A percentile compares a stretch with the other conserved stretches of the same genome.
phyloP scores from a whole-genome alignment of 1,140 invertebrate genomes.

The Portunus trituberculatus region DNA sequence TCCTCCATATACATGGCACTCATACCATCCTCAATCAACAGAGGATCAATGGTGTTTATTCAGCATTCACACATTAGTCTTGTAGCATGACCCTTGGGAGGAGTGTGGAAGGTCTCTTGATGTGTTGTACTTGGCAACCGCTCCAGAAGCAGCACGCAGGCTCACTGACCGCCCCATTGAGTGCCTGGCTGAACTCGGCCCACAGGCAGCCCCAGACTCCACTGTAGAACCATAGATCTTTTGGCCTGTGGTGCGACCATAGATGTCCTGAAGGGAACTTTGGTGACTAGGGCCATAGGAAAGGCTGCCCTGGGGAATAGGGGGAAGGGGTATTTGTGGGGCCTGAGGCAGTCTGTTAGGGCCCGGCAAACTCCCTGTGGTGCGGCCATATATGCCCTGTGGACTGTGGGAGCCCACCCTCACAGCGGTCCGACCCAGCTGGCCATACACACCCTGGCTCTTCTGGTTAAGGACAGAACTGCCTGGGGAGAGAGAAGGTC shows the following conservation, averaged over 20 bases:
- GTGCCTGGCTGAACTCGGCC: slow-evolving; percentile 40
- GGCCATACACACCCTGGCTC: slow-evolving; percentile 54
- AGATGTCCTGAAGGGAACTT: slow-evolving; percentile 60
- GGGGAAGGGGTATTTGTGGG: slow-evolving; percentile 75
- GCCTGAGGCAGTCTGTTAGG: slow-evolving; percentile 66
- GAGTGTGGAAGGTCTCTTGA: slow-evolving; percentile 47
- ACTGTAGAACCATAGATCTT: slow-evolving; percentile 62
- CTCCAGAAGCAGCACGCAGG: slow-evolving; percentile 62
- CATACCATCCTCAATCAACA: not conserved
- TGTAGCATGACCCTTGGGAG: slow-evolving; percentile 74
- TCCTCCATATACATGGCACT: no score
- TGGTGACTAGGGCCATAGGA: slow-evolving; percentile 49
- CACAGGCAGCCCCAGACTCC: slow-evolving; percentile 51
- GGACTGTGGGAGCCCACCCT: slow-evolving; percentile 61
- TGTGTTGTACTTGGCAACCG: slow-evolving; percentile 66
- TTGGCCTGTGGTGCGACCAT: slow-evolving; percentile 65
- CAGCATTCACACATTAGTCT: slow-evolving; percentile 73
- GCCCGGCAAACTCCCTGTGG: slow-evolving; percentile 36
- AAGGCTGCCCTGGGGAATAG: slow-evolving; percentile 73
- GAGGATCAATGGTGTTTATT: not conserved
- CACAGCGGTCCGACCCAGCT: not conserved
- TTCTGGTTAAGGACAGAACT: slow-evolving; percentile 62
- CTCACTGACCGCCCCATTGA: slow-evolving; percentile 73
- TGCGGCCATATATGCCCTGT: slow-evolving; percentile 63
- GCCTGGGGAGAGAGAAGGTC: slow-evolving; percentile 41